Evolutionary conservation across 2,797 vertebrate genomes (phyloP).

Genomic region (Neostethus bicornis): DNA sequence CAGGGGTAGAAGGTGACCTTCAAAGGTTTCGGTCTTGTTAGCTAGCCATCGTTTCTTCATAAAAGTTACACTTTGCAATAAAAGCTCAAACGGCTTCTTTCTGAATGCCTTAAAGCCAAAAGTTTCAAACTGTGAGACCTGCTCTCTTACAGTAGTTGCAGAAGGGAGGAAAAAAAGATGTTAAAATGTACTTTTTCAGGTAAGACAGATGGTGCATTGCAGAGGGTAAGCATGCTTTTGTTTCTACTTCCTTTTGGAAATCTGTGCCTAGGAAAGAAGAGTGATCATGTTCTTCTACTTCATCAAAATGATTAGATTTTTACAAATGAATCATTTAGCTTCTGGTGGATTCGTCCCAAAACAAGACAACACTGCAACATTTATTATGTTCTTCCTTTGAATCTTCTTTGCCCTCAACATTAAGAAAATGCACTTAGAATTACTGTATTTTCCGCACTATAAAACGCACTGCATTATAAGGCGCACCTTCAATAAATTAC

Average conservation of each 20-base stretch:
- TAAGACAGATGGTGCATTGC: neutral
- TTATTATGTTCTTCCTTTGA: too few relatives aligned
- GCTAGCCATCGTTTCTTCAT: conserved; percentile 37
- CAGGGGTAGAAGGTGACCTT: conserved; percentile 20
- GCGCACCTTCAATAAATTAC: too few relatives aligned
- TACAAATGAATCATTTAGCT: neutral
- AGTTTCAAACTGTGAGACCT: conserved; percentile 7
- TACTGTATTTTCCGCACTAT: too few relatives aligned
- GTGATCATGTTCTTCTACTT: neutral
- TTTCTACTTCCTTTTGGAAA: neutral
- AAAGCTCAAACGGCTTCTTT: conserved; percentile 42
- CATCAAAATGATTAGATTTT: neutral
- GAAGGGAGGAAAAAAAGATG: neutral
- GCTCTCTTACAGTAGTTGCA: neutral
- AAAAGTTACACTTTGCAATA: conserved; percentile 45
- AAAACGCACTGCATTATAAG: too few relatives aligned
- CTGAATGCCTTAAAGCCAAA: conserved; percentile 23
- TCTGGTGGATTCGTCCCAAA: neutral
- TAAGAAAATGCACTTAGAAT: too few relatives aligned
- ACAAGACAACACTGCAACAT: neutral
- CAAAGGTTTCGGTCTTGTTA: conserved; percentile 27
- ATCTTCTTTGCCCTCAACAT: too few relatives aligned
- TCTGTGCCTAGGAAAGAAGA: neutral
- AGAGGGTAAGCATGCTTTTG: neutral
- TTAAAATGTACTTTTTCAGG: conserved; percentile 6